phyloP scores from a whole-genome alignment of 2,888 invertebrate genomes.

The Melipona bicolor region DNA sequence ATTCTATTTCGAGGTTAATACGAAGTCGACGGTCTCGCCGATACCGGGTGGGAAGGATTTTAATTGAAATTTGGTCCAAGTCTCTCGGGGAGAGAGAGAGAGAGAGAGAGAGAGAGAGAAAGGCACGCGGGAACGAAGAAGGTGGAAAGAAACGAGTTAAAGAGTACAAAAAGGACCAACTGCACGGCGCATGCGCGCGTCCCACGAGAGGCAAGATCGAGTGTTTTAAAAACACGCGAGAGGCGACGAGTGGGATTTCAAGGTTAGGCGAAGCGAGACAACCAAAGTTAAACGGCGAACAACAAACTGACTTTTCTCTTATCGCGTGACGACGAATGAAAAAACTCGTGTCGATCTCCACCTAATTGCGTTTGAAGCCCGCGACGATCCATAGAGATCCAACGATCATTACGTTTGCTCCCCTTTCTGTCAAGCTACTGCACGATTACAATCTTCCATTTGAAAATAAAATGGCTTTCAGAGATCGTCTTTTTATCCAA shows the following conservation, averaged over 20 bases:
- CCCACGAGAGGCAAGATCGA: slow-evolving; percentile 53
- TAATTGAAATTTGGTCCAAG: slow-evolving; percentile 60
- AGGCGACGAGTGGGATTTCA: slow-evolving; percentile 78
- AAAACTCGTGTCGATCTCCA: neutral
- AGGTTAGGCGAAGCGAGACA: slow-evolving; percentile 76
- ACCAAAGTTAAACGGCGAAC: slow-evolving; percentile 68
- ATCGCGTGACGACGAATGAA: slow-evolving; percentile 13
- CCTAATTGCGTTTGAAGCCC: neutral
- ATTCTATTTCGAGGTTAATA: slow-evolving; percentile 25
- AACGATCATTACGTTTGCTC: neutral
- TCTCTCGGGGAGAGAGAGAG: neutral
- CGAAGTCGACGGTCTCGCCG: slow-evolving; percentile 29
- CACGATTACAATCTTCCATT: neutral
- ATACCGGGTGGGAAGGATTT: slow-evolving; percentile 30
- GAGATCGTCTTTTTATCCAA: neutral
- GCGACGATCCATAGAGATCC: no score
- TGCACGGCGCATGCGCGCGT: slow-evolving; percentile 59
- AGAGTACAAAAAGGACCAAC: slow-evolving; percentile 43
- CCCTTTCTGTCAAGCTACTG: neutral
- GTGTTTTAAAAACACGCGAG: slow-evolving; percentile 72
- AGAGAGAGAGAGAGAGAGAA: neutral
- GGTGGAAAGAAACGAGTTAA: slow-evolving; percentile 30
- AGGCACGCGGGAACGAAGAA: slow-evolving; percentile 29
- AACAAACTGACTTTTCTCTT: slow-evolving; percentile 63
- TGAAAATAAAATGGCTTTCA: neutral